Percentiles rank a stretch among this genome's conserved stretches.
phyloP scores from a whole-genome alignment of 2,888 invertebrate species.

The Parnassius mnemosyne region DNA sequence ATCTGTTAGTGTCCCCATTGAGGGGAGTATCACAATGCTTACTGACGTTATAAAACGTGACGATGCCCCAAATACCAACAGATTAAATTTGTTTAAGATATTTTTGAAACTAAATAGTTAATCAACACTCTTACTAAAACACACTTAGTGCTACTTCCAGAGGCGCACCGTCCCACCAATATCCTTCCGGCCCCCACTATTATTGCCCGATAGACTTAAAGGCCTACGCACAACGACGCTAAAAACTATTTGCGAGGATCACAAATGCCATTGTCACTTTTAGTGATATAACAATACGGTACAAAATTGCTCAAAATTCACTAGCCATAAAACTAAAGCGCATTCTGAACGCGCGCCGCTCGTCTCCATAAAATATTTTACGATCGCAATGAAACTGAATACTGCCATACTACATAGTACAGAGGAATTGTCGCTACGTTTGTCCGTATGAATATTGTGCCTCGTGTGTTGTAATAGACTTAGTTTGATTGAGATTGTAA shows the following conservation, averaged over 20 bases:
- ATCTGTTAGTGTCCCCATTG: no score
- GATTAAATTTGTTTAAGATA: no score
- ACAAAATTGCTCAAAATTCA: not conserved
- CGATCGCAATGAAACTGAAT: constrained; percentile 43
- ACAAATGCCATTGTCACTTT: not conserved
- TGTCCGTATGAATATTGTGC: constrained; percentile 22
- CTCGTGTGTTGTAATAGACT: not conserved
- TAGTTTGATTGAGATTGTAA: not conserved
- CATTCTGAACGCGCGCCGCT: constrained; percentile 37
- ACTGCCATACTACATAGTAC: constrained; percentile 33
- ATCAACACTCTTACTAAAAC: constrained; percentile 19
- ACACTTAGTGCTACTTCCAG: constrained; percentile 17
- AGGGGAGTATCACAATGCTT: no score
- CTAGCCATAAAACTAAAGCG: constrained; percentile 33
- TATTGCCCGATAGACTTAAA: constrained; percentile 25
- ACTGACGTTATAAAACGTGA: no score
- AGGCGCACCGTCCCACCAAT: constrained; percentile 11
- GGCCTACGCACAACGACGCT: constrained; percentile 22
- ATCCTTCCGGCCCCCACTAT: constrained; percentile 22
- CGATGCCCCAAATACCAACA: no score
- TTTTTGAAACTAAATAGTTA: not conserved
- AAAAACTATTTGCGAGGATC: constrained; percentile 11
- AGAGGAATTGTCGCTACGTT: constrained; percentile 17
- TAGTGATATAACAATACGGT: not conserved
- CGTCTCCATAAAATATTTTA: constrained; percentile 46